Evolutionary conservation across 2,113 vertebrate species (phyloP).

Genomic region (Syrmaticus mikado): DNA sequence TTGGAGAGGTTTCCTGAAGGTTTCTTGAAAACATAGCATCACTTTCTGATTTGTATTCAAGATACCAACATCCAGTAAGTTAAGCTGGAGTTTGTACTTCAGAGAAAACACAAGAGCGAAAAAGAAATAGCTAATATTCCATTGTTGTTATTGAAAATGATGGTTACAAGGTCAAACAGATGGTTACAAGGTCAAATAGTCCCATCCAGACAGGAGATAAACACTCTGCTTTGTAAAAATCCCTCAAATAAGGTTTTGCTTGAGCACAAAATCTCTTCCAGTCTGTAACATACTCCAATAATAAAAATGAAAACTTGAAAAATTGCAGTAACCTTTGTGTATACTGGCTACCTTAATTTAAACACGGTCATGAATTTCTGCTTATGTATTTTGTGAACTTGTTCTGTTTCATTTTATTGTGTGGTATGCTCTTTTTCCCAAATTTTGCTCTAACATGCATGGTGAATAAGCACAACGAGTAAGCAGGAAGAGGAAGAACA

Average conservation of each 20-base stretch:
- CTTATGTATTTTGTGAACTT: neutral
- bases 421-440: neutral
- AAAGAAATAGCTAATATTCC: neutral
- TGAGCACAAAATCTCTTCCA: slow-evolving; percentile 8
- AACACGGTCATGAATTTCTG: neutral
- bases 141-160: neutral
- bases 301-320: neutral
- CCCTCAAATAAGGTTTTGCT: neutral
- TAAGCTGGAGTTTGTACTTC: neutral
- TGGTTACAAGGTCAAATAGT: neutral
- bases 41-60: neutral
- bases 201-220: neutral
- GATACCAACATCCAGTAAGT: neutral
- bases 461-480: neutral
- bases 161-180: neutral
- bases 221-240: neutral
- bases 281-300: neutral
- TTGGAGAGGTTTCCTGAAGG: neutral
- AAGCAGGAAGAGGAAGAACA: neutral
- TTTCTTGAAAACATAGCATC: neutral
- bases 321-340: neutral
- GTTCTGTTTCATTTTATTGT: neutral
- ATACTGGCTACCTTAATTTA: neutral
- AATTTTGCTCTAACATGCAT: neutral
- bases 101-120: neutral